Evolutionary conservation across 2,797 vertebrate species (phyloP).

Genomic region (Geotria australis): DNA sequence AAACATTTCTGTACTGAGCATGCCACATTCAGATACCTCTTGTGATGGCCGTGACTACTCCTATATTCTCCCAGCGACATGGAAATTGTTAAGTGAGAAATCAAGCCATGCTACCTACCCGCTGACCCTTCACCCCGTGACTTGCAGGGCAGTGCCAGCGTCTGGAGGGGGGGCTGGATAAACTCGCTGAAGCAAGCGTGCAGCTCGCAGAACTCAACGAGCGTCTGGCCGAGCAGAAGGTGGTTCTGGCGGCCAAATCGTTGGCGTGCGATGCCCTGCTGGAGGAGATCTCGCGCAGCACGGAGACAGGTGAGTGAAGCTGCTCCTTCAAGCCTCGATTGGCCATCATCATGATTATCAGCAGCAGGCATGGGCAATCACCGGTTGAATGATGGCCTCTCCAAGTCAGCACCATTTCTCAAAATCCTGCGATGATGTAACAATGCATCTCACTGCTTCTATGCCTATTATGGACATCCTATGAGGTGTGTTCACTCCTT

Average conservation of each 20-base stretch:
- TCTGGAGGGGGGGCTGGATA: conserved; percentile 58
- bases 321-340: too few species aligned
- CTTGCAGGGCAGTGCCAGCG: conserved; percentile 43
- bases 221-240: conserved; percentile 62
- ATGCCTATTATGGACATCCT: too few species aligned
- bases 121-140: too few species aligned
- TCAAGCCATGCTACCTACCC: too few species aligned
- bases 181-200: conserved; percentile 52
- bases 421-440: background rate
- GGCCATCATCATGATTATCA: background rate
- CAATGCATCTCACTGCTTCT: too few species aligned
- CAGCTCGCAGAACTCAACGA: conserved; percentile 50
- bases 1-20: too few species aligned
- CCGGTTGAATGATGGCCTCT: background rate
- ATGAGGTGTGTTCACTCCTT: too few species aligned
- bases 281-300: conserved; percentile 40
- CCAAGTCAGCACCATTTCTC: background rate
- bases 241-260: conserved; percentile 57
- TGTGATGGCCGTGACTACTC: too few species aligned
- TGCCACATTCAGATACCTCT: too few species aligned
- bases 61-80: too few species aligned
- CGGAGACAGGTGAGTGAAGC: conserved; percentile 22
- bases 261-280: conserved; percentile 42
- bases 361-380: background rate
- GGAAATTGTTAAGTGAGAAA: too few species aligned